These are phyloP conservation scores for Drymonia ruficornis DNA, from an alignment of 2,888 invertebrate species.

Conservation along the genomic window DNA sequence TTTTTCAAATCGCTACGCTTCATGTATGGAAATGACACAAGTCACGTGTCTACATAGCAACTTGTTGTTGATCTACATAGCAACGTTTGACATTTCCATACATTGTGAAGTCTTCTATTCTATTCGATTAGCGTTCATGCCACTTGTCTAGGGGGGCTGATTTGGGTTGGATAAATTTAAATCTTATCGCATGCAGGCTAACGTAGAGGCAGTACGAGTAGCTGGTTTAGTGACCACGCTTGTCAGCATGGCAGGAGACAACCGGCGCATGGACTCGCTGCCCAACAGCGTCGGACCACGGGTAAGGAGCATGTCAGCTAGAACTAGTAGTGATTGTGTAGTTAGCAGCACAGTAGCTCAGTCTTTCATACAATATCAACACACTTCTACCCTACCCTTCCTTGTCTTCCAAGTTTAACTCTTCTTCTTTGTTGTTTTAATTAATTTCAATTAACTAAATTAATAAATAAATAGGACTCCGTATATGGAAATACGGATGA, in stretches of 20 bases:
- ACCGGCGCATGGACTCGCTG: slow-evolving; percentile 78
- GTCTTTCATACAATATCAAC: slow-evolving; percentile 12
- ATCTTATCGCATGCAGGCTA: slow-evolving; percentile 87
- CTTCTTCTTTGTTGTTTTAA: slow-evolving; percentile 6
- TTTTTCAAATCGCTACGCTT: too few relatives aligned
- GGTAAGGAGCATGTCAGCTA: slow-evolving; percentile 66
- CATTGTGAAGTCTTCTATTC: too few relatives aligned
- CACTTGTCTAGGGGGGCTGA: too few relatives aligned
- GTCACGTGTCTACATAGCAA: too few relatives aligned
- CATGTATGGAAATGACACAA: too few relatives aligned
- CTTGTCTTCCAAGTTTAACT: not conserved
- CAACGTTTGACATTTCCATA: too few relatives aligned
- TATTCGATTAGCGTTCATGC: too few relatives aligned
- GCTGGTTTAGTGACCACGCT: slow-evolving; percentile 93
- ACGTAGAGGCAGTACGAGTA: slow-evolving; percentile 93
- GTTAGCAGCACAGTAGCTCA: slow-evolving; percentile 11
- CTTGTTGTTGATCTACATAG: too few relatives aligned
- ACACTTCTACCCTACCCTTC: not conserved
- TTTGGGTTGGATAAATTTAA: slow-evolving; percentile 75
- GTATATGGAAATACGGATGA: not conserved
- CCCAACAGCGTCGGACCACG: slow-evolving; percentile 83
- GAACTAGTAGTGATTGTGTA: slow-evolving; percentile 26
- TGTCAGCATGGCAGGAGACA: slow-evolving; percentile 91
- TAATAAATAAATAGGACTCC: not conserved
- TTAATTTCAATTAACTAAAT: not conserved